Evolutionary conservation across 2,888 invertebrate genomes (phyloP).

Genomic region (Argyresthia goedartella): DNA sequence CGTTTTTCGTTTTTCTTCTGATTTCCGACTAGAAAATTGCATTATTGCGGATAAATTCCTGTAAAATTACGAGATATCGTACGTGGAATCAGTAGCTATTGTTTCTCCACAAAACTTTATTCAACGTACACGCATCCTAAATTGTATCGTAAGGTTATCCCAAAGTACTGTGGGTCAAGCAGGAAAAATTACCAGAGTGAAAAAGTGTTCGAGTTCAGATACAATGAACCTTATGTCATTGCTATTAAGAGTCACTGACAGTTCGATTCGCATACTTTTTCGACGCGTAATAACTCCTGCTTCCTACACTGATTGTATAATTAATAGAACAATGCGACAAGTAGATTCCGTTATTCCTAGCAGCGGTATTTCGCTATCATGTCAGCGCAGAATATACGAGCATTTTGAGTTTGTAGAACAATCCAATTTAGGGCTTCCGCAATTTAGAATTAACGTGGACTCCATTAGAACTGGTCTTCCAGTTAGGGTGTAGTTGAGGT

Average conservation of each 20-base stretch:
- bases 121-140: no score
- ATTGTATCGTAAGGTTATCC: no score
- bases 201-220: no score
- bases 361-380: background rate
- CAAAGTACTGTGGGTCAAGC: no score
- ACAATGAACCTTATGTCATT: no score
- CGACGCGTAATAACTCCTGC: no score
- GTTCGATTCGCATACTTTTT: no score
- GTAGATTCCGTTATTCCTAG: background rate
- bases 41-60: background rate
- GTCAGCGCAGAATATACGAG: slow-evolving; percentile 16
- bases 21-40: background rate
- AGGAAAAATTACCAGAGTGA: no score
- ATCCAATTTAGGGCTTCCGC: slow-evolving; percentile 39
- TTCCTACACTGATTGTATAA: no score
- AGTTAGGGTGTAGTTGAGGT: background rate
- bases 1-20: background rate
- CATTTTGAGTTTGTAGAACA: slow-evolving; percentile 16
- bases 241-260: no score
- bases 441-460: slow-evolving; percentile 38
- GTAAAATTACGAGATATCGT: background rate
- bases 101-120: no score
- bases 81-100: no score
- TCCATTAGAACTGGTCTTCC: slow-evolving; percentile 31
- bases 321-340: background rate